phyloP scores from a whole-genome alignment of 2,797 vertebrate genomes.

The Sphenodon punctatus region DNA sequence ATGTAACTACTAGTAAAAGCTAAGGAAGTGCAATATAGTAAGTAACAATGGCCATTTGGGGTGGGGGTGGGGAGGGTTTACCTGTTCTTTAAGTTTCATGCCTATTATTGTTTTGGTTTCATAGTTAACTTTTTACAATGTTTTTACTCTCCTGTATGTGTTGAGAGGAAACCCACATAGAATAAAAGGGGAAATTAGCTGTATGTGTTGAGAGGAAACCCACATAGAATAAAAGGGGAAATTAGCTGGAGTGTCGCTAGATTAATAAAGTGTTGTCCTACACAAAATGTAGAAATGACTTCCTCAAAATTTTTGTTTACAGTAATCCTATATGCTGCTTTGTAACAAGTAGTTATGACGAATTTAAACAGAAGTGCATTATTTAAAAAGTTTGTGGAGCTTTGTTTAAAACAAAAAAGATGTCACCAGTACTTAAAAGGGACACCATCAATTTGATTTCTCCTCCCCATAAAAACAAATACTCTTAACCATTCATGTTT shows the following conservation, averaged over 20 bases:
- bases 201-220: no score
- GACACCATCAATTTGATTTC: background rate
- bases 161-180: constrained; percentile 18
- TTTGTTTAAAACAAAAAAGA: background rate
- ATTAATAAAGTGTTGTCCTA: background rate
- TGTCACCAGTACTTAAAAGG: constrained; percentile 48
- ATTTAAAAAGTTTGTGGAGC: background rate
- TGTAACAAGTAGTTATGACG: background rate
- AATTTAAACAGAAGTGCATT: background rate
- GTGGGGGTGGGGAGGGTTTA: no score
- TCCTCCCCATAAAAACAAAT: background rate
- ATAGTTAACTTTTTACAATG: background rate
- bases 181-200: constrained; percentile 59
- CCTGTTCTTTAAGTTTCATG: background rate
- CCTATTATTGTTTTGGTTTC: background rate
- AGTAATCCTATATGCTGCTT: constrained; percentile 16
- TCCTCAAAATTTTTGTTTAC: constrained; percentile 27
- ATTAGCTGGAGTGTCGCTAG: constrained; percentile 45
- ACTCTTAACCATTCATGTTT: background rate
- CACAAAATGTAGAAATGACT: constrained; percentile 15
- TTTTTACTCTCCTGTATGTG: background rate
- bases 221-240: constrained; percentile 56
- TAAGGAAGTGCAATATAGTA: no score
- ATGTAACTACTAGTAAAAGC: constrained; percentile 1
- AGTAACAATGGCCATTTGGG: no score